Percentiles rank a stretch among this genome's conserved stretches.
Evolutionary conservation across 2,888 invertebrate species (phyloP).

Genomic region (Pheosia tremula): DNA sequence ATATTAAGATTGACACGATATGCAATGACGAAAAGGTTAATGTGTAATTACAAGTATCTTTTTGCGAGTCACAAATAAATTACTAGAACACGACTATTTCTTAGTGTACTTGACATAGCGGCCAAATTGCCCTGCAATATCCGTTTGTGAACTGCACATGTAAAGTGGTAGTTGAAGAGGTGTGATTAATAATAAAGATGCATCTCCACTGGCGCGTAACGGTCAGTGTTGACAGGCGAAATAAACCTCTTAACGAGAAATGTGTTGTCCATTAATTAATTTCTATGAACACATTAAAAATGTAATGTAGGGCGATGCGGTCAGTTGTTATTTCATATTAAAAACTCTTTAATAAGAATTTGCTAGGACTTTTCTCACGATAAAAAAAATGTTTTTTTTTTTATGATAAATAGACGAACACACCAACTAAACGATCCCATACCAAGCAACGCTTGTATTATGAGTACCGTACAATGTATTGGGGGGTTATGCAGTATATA

Average conservation of each 20-base stretch:
- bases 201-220: conserved; percentile 61
- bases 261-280: conserved; percentile 41
- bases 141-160: conserved; percentile 9
- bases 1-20: conserved; percentile 45
- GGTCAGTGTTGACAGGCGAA: conserved; percentile 56
- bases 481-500: too few species aligned
- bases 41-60: conserved; percentile 10
- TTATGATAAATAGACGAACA: too few species aligned
- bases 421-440: too few species aligned
- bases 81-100: background rate
- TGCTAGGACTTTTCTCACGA: conserved; percentile 21
- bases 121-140: conserved; percentile 14
- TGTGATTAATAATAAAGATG: conserved; percentile 77
- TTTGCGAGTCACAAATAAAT: conserved; percentile 8
- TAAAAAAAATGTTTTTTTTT: conserved; percentile 1
- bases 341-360: background rate
- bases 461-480: too few species aligned
- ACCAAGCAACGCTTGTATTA: too few species aligned
- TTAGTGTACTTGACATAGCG: conserved; percentile 17
- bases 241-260: conserved; percentile 52
- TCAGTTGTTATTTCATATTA: conserved; percentile 12
- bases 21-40: conserved; percentile 37
- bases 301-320: conserved; percentile 39
- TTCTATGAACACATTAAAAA: conserved; percentile 52
- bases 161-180: conserved; percentile 50